A percentile compares a stretch with the other conserved stretches of the same genome.
phyloP scores from a whole-genome alignment of 2,888 invertebrate species.

The Pseudolycoriella hygida region DNA sequence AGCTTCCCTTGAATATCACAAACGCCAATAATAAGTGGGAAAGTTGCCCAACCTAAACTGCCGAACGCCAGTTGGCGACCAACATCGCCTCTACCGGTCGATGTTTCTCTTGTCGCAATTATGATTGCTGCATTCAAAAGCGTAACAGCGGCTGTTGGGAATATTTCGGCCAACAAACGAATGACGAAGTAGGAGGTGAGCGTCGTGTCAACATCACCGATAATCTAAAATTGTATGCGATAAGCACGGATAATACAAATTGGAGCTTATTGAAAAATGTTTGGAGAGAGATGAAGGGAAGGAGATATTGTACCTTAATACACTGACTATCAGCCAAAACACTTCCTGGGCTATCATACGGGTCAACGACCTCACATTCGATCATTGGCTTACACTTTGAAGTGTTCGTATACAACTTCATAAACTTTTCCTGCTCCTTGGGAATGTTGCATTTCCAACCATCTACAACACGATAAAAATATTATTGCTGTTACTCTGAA shows the following conservation, averaged over 20 bases:
- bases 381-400: slow-evolving; percentile 42
- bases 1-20: slow-evolving; percentile 18
- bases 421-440: slow-evolving; percentile 27
- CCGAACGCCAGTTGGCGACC: slow-evolving; percentile 63
- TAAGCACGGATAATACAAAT: background rate
- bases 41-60: slow-evolving; percentile 50
- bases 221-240: slow-evolving; percentile 14
- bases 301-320: slow-evolving; percentile 25
- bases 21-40: slow-evolving; percentile 36
- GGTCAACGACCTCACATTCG: slow-evolving; percentile 51
- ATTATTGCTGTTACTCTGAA: too few relatives aligned
- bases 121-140: slow-evolving; percentile 57
- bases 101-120: slow-evolving; percentile 68
- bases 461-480: slow-evolving; percentile 23
- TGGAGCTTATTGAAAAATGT: too few relatives aligned
- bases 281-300: too few relatives aligned
- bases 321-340: slow-evolving; percentile 52
- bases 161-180: slow-evolving; percentile 54
- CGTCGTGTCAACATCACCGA: slow-evolving; percentile 46
- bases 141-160: slow-evolving; percentile 52
- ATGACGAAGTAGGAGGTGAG: slow-evolving; percentile 54
- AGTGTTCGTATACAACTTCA: slow-evolving; percentile 18
- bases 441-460: slow-evolving; percentile 46
- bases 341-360: slow-evolving; percentile 46
- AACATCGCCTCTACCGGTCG: slow-evolving; percentile 59